phyloP scores from a whole-genome alignment of 2,113 vertebrate genomes.

The Thymallus thymallus region DNA sequence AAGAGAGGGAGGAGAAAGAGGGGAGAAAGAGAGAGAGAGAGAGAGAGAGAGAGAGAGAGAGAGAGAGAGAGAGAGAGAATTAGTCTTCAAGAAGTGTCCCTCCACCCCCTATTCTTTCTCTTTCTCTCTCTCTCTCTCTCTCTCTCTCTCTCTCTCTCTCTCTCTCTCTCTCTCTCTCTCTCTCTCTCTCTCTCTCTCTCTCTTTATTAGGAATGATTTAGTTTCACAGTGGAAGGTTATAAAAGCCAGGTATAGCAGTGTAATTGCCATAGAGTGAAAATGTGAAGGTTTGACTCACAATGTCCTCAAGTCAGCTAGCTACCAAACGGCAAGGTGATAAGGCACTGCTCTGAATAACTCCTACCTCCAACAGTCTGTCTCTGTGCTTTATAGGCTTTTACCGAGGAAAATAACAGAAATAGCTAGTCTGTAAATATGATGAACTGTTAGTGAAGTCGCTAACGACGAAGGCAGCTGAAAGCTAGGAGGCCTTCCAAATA shows the following conservation, averaged over 20 bases:
- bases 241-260: slow-evolving; percentile 77
- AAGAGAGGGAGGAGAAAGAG: slow-evolving; percentile 50
- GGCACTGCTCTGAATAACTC: slow-evolving; percentile 54
- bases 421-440: slow-evolving; percentile 73
- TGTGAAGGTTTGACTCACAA: slow-evolving; percentile 80
- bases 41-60: slow-evolving; percentile 48
- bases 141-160: neutral
- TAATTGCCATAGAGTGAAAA: slow-evolving; percentile 78
- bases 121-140: slow-evolving; percentile 68
- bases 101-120: slow-evolving; percentile 56
- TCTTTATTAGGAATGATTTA: slow-evolving; percentile 83
- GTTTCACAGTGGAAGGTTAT: slow-evolving; percentile 79
- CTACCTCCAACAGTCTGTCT: slow-evolving; percentile 46
- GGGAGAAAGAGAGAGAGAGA: slow-evolving; percentile 48
- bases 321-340: slow-evolving; percentile 70
- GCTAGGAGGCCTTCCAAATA: neutral
- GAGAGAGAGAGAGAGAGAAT: slow-evolving; percentile 56
- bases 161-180: no score
- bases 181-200: slow-evolving; percentile 30
- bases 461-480: slow-evolving; percentile 53
- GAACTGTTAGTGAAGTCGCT: slow-evolving; percentile 61
- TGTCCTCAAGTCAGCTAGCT: slow-evolving; percentile 74
- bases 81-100: slow-evolving; percentile 66
- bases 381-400: slow-evolving; percentile 70
- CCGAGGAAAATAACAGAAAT: slow-evolving; percentile 64